Evolutionary conservation across 2,113 vertebrate genomes (phyloP).

Genomic region (Ameiurus melas): DNA sequence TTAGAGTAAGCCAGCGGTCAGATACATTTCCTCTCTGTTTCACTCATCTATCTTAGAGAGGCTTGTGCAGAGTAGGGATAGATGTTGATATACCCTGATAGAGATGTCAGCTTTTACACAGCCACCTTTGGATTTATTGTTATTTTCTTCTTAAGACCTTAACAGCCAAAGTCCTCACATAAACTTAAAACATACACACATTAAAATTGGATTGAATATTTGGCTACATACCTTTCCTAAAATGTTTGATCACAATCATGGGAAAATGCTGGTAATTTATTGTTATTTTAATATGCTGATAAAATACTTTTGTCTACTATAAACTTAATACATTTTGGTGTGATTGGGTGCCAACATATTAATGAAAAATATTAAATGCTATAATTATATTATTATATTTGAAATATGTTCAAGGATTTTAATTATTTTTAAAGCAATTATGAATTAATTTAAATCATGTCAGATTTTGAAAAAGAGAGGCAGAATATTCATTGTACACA

Average conservation of each 20-base stretch:
- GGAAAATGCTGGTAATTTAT: slow-evolving; percentile 14
- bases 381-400: neutral
- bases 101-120: slow-evolving; percentile 98
- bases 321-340: neutral
- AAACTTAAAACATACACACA: slow-evolving; percentile 83
- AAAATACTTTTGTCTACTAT: neutral
- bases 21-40: slow-evolving; percentile 99
- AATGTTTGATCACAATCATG: slow-evolving; percentile 22
- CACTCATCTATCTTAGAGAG: slow-evolving; percentile 99
- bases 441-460: neutral
- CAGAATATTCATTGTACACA: neutral
- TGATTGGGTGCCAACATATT: neutral
- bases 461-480: neutral
- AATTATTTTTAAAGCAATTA: neutral
- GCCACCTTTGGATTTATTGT: slow-evolving; percentile 97
- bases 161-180: slow-evolving; percentile 79
- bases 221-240: slow-evolving; percentile 15
- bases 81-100: slow-evolving; percentile 99
- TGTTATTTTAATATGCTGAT: neutral
- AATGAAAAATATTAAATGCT: neutral
- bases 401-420: neutral
- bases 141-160: slow-evolving; percentile 99
- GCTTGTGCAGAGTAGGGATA: slow-evolving; percentile 92
- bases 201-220: slow-evolving; percentile 62
- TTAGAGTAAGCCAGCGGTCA: slow-evolving; percentile 98